phyloP scores from a whole-genome alignment of 1,140 invertebrate genomes.

The Drosophila pseudoananassae region DNA sequence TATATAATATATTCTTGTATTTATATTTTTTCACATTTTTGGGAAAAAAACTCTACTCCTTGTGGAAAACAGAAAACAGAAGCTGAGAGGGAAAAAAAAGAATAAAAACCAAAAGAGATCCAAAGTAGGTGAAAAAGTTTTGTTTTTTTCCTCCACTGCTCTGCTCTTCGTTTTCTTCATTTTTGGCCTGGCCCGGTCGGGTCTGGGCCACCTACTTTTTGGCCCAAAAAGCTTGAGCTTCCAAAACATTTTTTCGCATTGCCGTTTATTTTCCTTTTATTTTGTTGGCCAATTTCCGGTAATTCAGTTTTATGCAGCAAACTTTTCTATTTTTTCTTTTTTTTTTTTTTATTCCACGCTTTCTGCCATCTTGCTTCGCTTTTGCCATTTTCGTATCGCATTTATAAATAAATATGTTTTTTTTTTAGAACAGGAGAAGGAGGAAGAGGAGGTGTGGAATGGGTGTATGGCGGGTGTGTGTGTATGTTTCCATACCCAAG shows the following conservation, averaged over 20 bases:
- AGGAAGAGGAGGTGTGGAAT: too few species aligned
- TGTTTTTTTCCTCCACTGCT: slow-evolving; percentile 27
- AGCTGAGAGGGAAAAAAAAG: neutral
- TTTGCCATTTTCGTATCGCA: slow-evolving; percentile 41
- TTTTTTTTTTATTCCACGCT: slow-evolving; percentile 25
- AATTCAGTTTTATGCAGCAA: slow-evolving; percentile 81
- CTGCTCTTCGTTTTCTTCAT: neutral
- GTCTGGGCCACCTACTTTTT: slow-evolving; percentile 38
- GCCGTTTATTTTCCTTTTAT: slow-evolving; percentile 57
- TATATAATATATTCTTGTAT: neutral
- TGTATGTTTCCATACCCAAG: slow-evolving; percentile 34
- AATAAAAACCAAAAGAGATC: neutral
- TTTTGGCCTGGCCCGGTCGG: slow-evolving; percentile 35
- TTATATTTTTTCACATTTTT: slow-evolving; percentile 38
- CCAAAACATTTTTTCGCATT: slow-evolving; percentile 60
- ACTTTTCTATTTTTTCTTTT: slow-evolving; percentile 71
- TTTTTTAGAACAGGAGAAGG: neutral
- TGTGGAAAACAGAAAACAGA: neutral
- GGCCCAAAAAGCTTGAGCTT: slow-evolving; percentile 18
- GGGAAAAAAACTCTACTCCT: neutral
- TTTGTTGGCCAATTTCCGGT: slow-evolving; percentile 80
- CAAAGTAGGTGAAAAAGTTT: slow-evolving; percentile 68
- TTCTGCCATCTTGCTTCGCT: neutral
- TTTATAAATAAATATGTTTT: slow-evolving; percentile 55
- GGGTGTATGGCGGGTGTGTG: slow-evolving; percentile 2